Evolutionary conservation across 1,140 invertebrate genomes (phyloP).

Genomic region (Mylabris phalerata): DNA sequence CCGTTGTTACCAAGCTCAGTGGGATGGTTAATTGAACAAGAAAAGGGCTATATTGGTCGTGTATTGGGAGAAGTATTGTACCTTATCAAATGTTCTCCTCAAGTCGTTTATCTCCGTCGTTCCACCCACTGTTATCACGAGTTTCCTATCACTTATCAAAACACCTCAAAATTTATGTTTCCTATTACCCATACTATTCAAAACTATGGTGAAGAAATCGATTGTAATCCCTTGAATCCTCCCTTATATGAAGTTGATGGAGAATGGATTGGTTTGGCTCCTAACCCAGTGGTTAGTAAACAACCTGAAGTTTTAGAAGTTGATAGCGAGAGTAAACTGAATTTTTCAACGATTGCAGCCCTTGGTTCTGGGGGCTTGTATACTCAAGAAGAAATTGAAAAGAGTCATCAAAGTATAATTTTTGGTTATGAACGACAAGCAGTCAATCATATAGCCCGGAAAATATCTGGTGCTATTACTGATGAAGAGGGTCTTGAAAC

Average conservation of each 20-base stretch:
- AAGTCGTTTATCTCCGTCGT: neutral
- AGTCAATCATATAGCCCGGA: too few species aligned
- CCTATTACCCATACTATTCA: neutral
- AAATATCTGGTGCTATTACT: too few species aligned
- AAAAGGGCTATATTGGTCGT: neutral
- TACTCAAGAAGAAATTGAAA: too few species aligned
- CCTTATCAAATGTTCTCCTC: neutral
- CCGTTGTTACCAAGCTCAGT: too few species aligned
- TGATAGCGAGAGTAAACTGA: too few species aligned
- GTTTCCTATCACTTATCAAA: neutral
- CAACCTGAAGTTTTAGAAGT: conserved; percentile 13
- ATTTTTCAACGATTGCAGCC: too few species aligned
- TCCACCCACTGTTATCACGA: conserved; percentile 3
- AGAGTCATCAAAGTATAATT: too few species aligned
- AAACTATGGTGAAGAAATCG: too few species aligned
- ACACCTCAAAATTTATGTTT: conserved; percentile 1
- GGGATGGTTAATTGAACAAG: too few species aligned
- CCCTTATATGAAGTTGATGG: neutral
- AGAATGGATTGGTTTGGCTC: conserved; percentile 1
- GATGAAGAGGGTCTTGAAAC: too few species aligned
- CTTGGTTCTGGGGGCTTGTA: too few species aligned
- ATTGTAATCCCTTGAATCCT: neutral
- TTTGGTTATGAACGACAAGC: too few species aligned
- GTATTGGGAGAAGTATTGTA: conserved; percentile 8
- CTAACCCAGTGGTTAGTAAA: neutral